Evolutionary conservation across 1,140 invertebrate species (phyloP), one percentile per base, ranked within the genome.

Genomic region (Drosophila sechellia): DNA sequence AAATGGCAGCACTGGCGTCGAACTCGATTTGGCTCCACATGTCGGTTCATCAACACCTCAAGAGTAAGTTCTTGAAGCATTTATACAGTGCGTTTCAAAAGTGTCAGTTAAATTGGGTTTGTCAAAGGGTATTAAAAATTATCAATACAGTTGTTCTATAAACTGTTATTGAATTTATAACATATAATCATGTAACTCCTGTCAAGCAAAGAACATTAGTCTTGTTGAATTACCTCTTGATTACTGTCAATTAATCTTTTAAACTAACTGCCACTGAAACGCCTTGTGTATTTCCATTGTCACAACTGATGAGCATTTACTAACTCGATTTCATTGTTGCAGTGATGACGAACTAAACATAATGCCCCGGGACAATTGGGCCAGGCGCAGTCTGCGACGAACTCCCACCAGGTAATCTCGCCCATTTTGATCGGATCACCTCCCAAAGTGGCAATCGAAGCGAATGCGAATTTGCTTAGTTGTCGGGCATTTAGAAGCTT

Each of bases 291-390:
- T 17, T 31, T 34, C 8, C 15, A 31, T 63, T 42, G 6, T 8
- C 6, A 10, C 11, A 15, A 15, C 17, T 42, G 3, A 1, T 59
- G 60, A 60, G 20, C 40, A 58, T 42, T 90, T 80, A 81, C 77
- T 72, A 65, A 74, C 70, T 54, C 46, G 31, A 43, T 73, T 58
- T 55, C 59, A 55, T 73, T 73, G 49, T 79, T 81, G 52, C 65
- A 92, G 85, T 55, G 90, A 91, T 65, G 90, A 90, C 52, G 91
- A 92, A 37, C 49, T 93, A 4, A 94, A 93, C 75, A 93, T 93
- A 8, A 94, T 96, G 71, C 94, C 95, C 77, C 93, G 95, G 77
- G 95, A 96, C 85, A 95, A 96, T 40, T 97, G 96, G 96, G 93
- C 95, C 31, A 93, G 96, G 79, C 96, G 95, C 25, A 97, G 96